Evolutionary conservation across 2,113 vertebrate species (phyloP).

Genomic region (Neogobius melanostomus): DNA sequence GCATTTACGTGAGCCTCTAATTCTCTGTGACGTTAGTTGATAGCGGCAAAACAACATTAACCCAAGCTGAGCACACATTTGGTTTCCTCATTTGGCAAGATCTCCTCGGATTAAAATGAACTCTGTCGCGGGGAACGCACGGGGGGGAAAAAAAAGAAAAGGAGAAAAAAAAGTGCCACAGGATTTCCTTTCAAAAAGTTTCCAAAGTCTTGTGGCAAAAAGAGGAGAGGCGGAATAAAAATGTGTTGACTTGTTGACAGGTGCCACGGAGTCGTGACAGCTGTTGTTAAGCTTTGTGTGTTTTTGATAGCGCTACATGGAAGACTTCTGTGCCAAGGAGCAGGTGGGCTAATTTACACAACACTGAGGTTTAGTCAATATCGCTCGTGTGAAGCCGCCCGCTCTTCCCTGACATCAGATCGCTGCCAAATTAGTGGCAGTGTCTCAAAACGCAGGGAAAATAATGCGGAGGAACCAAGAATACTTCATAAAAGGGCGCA

Average conservation of each 20-base stretch:
- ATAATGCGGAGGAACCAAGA: background rate
- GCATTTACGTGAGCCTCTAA: slow-evolving; percentile 54
- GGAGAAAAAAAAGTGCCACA: slow-evolving; percentile 22
- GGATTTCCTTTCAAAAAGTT: slow-evolving; percentile 27
- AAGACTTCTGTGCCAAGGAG: slow-evolving; percentile 33
- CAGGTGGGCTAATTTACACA: slow-evolving; percentile 65
- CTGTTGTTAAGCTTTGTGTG: slow-evolving; percentile 58
- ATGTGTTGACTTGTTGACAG: slow-evolving; percentile 47
- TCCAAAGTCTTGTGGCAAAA: slow-evolving; percentile 21
- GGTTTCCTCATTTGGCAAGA: slow-evolving; percentile 20
- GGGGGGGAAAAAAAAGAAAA: too few relatives aligned
- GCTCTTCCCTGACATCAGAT: slow-evolving; percentile 21
- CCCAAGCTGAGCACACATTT: slow-evolving; percentile 29
- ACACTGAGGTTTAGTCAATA: slow-evolving; percentile 42
- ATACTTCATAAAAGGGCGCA: slow-evolving; percentile 5
- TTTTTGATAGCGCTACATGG: slow-evolving; percentile 37
- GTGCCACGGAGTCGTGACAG: slow-evolving; percentile 53
- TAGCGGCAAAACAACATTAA: slow-evolving; percentile 28
- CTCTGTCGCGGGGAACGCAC: slow-evolving; percentile 27
- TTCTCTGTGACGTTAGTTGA: slow-evolving; percentile 38
- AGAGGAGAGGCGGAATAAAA: slow-evolving; percentile 23
- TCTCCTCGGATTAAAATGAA: slow-evolving; percentile 32
- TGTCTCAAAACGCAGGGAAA: slow-evolving; percentile 23
- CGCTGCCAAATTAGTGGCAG: slow-evolving; percentile 7
- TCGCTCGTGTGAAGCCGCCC: slow-evolving; percentile 25